phyloP scores from a whole-genome alignment of 2,888 invertebrate species.

The Leptodirus hochenwartii region DNA sequence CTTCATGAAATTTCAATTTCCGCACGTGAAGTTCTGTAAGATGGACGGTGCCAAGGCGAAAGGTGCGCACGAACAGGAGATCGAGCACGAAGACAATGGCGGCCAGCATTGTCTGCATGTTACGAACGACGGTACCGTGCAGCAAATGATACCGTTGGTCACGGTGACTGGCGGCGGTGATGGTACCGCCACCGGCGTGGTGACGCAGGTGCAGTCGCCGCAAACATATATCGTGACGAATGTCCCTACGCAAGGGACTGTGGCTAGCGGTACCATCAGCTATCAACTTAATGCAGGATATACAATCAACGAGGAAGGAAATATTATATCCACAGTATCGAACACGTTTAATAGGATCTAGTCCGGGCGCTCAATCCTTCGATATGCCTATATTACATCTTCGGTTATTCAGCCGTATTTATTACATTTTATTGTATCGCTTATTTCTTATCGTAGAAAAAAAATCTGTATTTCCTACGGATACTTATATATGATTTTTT shows the following conservation, averaged over 20 bases:
- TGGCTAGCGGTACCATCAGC: constrained; percentile 21
- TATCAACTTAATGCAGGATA: constrained; percentile 28
- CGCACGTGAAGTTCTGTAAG: constrained; percentile 50
- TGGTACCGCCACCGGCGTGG: no score
- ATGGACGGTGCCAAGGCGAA: constrained; percentile 23
- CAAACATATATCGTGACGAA: constrained; percentile 25
- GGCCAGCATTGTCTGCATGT: constrained; percentile 24
- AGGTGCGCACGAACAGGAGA: constrained; percentile 15
- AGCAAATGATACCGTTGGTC: constrained; percentile 44
- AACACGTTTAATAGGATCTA: constrained; percentile 28
- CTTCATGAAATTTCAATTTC: constrained; percentile 68
- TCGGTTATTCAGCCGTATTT: no score
- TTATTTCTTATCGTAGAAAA: no score
- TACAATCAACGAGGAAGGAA: constrained; percentile 28
- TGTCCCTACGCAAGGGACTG: constrained; percentile 22
- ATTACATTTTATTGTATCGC: no score
- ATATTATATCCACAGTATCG: constrained; percentile 22
- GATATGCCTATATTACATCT: no score
- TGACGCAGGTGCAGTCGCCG: no score
- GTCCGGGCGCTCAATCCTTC: no score
- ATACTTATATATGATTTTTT: no score
- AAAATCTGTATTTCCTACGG: no score
- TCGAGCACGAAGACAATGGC: neutral
- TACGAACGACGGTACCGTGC: constrained; percentile 31
- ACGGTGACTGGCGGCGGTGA: constrained; percentile 16